Percentiles rank a stretch among this genome's conserved stretches.
Conservation (phyloP, 2,797 vertebrate species). For the Podarcis siculus region DNA sequence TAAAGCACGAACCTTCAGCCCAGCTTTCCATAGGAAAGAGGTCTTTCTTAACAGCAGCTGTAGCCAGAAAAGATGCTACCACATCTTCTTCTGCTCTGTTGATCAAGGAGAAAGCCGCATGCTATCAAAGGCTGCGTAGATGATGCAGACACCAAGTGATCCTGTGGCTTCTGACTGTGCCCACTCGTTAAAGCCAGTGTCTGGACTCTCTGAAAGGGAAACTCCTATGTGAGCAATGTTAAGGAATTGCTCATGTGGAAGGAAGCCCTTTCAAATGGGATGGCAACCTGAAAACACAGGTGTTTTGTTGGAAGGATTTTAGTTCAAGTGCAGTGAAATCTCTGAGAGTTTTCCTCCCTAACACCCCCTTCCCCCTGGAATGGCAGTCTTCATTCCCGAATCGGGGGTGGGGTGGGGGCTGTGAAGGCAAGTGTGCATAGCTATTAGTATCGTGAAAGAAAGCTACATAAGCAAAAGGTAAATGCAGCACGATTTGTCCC, state of each 20-base stretch:
- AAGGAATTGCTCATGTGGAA: neutral
- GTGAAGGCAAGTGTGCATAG: neutral
- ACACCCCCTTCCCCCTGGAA: too few relatives aligned
- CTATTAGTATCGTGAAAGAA: neutral
- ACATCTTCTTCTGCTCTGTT: neutral
- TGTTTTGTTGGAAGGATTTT: neutral
- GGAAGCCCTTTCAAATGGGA: neutral
- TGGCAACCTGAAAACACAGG: neutral
- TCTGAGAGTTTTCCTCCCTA: neutral
- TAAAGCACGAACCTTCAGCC: neutral
- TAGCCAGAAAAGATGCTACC: neutral
- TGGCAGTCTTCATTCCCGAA: too few relatives aligned
- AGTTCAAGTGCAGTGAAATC: neutral
- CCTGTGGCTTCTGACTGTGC: neutral
- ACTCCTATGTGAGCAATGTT: neutral
- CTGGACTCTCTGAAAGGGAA: neutral
- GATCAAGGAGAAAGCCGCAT: neutral
- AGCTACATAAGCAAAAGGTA: neutral
- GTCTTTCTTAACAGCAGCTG: neutral
- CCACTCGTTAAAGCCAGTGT: neutral
- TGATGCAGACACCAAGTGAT: neutral
- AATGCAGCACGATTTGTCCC: neutral
- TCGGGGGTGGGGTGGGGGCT: too few relatives aligned
- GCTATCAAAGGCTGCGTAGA: neutral
- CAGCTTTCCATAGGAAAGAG: neutral